A percentile compares a stretch with the other conserved stretches of the same genome.
phyloP scores from a whole-genome alignment of 2,888 invertebrate species.

The Ctena decussata region DNA sequence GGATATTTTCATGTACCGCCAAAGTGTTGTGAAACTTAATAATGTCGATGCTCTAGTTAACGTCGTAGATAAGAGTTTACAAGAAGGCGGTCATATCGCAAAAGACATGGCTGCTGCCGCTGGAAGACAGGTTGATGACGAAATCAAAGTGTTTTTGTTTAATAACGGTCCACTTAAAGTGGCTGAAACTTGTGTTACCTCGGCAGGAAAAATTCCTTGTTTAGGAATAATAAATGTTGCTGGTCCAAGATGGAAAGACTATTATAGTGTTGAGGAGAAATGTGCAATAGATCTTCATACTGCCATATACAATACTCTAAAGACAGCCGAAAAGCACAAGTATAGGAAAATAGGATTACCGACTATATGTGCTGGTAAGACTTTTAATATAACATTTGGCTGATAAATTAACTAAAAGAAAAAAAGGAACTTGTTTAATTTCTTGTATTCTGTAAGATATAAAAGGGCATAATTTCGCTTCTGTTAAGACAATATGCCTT shows the following conservation, averaged over 20 bases:
- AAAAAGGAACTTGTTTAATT: too few species aligned
- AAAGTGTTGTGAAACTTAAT: conserved; percentile 44
- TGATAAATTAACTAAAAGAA: too few species aligned
- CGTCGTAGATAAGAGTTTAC: conserved; percentile 38
- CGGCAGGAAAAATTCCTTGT: conserved; percentile 53
- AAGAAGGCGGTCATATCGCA: conserved; percentile 44
- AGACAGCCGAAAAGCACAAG: conserved; percentile 62
- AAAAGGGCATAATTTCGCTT: too few species aligned
- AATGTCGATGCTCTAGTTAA: conserved; percentile 59
- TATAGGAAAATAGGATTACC: conserved; percentile 61
- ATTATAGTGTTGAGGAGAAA: conserved; percentile 45
- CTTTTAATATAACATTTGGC: background rate
- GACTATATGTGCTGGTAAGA: conserved; percentile 51
- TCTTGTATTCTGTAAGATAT: too few species aligned
- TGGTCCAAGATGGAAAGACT: conserved; percentile 52
- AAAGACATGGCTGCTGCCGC: conserved; percentile 35
- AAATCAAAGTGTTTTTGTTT: conserved; percentile 46
- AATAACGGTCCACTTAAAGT: conserved; percentile 43
- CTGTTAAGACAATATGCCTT: too few species aligned
- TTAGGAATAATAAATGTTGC: conserved; percentile 62
- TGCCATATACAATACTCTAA: conserved; percentile 53
- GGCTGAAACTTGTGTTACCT: conserved; percentile 52
- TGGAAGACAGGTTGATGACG: conserved; percentile 51
- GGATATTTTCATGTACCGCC: conserved; percentile 62
- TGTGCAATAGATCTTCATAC: conserved; percentile 59